A percentile compares a stretch with the other conserved stretches of the same genome.
phyloP scores from a whole-genome alignment of 35 echinoderm and acorn worm genomes.

The Strongylocentrotus purpuratus region DNA sequence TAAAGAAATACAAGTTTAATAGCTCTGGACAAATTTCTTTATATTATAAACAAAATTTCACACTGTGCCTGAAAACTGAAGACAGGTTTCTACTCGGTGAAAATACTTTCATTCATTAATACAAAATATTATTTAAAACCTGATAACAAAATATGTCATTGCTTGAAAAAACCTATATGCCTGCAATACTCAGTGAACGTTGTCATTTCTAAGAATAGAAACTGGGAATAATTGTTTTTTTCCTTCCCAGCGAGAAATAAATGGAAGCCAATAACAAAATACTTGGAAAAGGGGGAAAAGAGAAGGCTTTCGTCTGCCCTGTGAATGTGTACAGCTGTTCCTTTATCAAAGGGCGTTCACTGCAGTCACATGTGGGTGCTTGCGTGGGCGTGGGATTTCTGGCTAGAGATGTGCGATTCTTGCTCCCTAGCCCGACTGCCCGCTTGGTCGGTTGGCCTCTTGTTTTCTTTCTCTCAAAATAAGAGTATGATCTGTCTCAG shows the following conservation, averaged over 20 bases:
- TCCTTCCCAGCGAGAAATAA: not conserved
- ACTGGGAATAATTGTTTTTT: not conserved
- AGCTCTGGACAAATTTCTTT: too few species aligned
- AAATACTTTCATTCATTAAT: too few species aligned
- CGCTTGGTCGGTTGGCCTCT: not conserved
- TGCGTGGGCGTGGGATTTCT: not conserved
- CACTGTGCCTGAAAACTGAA: too few species aligned
- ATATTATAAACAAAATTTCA: too few species aligned
- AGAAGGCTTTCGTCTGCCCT: not conserved
- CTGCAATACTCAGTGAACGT: not conserved
- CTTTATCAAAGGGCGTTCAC: constrained; percentile 7
- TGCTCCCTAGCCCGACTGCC: not conserved
- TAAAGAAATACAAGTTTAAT: too few species aligned
- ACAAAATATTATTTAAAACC: too few species aligned
- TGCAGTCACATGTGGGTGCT: not conserved
- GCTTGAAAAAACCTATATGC: not conserved
- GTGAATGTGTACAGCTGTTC: constrained; percentile 9
- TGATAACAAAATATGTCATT: too few species aligned
- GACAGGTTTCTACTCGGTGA: too few species aligned
- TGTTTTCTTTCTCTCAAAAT: not conserved
- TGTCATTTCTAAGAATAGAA: not conserved
- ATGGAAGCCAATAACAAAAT: not conserved
- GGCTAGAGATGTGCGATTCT: not conserved
- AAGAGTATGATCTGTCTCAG: not conserved
- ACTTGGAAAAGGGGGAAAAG: not conserved